phyloP scores from a whole-genome alignment of 1,140 invertebrate genomes.

The Heliconius eleuchia region DNA sequence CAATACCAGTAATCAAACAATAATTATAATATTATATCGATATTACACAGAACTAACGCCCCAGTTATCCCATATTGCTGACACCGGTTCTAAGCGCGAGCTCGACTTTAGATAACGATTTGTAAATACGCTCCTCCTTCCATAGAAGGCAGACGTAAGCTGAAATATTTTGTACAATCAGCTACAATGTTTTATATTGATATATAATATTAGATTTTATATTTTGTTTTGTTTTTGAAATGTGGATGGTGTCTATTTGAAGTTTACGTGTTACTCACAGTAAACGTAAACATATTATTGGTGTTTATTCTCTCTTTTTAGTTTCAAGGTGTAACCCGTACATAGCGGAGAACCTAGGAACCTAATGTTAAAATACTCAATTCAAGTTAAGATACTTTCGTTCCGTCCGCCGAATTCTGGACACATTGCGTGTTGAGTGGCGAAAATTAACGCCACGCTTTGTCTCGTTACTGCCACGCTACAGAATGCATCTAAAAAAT shows the following conservation, averaged over 20 bases:
- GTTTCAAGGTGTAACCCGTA: no score
- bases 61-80: not conserved
- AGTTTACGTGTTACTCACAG: not conserved
- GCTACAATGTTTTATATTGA: slow-evolving; percentile 7
- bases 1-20: not conserved
- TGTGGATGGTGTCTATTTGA: no score
- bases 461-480: no score
- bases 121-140: slow-evolving; percentile 23
- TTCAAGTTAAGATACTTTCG: no score
- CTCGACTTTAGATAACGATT: slow-evolving; percentile 32
- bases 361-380: no score
- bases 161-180: slow-evolving; percentile 9
- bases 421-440: no score
- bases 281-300: slow-evolving; percentile 2
- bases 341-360: no score
- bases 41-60: not conserved
- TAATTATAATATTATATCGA: not conserved
- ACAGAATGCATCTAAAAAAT: no score
- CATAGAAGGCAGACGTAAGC: not conserved
- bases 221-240: not conserved
- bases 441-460: no score
- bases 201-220: not conserved
- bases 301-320: no score
- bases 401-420: no score
- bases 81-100: not conserved